Base-by-base conservation (phyloP, 2,113 vertebrate genomes). In the Pongo pygmaeus region DNA sequence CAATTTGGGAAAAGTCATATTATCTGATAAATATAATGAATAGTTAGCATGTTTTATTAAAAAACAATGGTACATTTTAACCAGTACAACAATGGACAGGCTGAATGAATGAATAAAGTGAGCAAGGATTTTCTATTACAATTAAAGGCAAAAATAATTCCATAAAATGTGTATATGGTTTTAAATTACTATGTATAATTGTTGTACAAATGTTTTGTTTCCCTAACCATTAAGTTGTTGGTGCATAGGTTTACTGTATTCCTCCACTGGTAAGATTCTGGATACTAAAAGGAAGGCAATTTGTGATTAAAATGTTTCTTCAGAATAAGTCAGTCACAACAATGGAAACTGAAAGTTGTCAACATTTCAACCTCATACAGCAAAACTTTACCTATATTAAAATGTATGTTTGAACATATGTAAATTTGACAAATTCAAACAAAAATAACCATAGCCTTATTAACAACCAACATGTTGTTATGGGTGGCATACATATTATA, bases 111-210 rank as follows among this genome's bases (percentile, higher is more conserved):
- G 75, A 87, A 91, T 86, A 25, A 74, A 72, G 23, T 67, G 55
- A 92, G 55, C 64, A 32, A 72, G 55, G 11, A 38, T 92, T 94
- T 92, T 40, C 30, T 74, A 61, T 86, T 93, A 91, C 2, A 88
- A 81, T 35, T 96, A 75, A 75, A 97, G 90, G 43, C 30, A 88
- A 83, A 91, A 95, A 70, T 64, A 91, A 94, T 38, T 0, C 20
- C 20, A 80, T 46, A 88, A 61, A 9, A 72, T 84, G 75, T 92
- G 59, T 50, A 93, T 69, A 55, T 77, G 55, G 22, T 43, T 87
- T 78, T 84, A 96, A 90, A 52, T 89, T 86, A 79, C 18, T 90
- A 87, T 11, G 18, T 46, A 77, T 75, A 88, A 92, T 67, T 96
- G 17, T 87, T 85, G 22, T 83, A 38, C 2, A 89, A 83, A 57